phyloP scores from a whole-genome alignment of 2,113 vertebrate species.

The Clarias macrocephalus region DNA sequence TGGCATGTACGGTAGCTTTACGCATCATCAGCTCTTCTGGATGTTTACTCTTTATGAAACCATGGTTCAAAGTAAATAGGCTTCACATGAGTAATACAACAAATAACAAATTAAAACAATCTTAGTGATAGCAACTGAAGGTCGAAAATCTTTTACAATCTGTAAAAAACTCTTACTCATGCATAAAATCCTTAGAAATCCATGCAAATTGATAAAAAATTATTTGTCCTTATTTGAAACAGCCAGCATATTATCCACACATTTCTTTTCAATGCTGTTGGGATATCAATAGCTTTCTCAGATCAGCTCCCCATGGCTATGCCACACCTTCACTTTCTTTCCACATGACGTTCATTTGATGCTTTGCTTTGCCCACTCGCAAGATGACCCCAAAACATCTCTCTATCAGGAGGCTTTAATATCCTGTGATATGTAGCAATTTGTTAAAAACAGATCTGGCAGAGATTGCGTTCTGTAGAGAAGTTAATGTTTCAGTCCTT shows the following conservation, averaged over 20 bases:
- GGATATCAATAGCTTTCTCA: not conserved
- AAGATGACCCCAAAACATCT: slow-evolving; percentile 2
- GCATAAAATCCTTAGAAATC: not conserved
- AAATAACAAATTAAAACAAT: not conserved
- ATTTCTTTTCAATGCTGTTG: not conserved
- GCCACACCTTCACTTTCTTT: not conserved
- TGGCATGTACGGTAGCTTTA: not conserved
- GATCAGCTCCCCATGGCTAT: not conserved
- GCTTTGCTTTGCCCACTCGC: not conserved
- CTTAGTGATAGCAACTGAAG: not conserved
- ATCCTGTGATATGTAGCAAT: not conserved
- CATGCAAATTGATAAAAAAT: not conserved
- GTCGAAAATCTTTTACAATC: not conserved
- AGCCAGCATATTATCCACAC: not conserved
- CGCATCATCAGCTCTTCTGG: not conserved
- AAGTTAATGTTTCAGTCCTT: not conserved
- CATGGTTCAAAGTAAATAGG: not conserved
- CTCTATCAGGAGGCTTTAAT: not conserved
- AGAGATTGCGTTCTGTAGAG: not conserved
- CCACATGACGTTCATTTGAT: slow-evolving; percentile 3
- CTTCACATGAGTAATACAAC: not conserved
- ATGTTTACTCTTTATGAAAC: not conserved
- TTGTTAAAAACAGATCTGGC: not conserved
- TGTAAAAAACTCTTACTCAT: not conserved
- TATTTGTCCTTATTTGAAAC: not conserved